Conservation (phyloP, 2,113 vertebrate genomes). For the Urocynchramus pylzowi region DNA sequence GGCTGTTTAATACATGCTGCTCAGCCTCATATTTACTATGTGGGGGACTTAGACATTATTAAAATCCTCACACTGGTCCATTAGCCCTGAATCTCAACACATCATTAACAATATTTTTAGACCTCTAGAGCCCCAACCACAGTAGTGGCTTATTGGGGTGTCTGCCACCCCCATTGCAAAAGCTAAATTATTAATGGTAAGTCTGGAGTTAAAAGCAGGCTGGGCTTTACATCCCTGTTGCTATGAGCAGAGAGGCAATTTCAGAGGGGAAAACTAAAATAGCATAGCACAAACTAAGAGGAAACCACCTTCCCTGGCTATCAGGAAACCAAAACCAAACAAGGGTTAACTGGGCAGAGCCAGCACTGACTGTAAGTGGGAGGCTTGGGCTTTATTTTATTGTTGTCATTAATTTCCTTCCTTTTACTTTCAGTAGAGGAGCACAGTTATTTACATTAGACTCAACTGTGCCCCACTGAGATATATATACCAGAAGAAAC, state of each 20-base stretch:
- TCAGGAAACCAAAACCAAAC: slow-evolving; percentile 2
- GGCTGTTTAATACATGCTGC: background rate
- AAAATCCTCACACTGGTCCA: background rate
- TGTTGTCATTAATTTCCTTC: slow-evolving; percentile 47
- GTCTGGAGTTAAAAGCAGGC: background rate
- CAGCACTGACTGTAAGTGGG: background rate
- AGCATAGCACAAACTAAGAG: background rate
- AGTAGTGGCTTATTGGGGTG: background rate
- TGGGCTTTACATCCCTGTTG: background rate
- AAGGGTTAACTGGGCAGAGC: slow-evolving; percentile 36
- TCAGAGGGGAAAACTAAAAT: background rate
- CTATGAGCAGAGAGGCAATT: background rate
- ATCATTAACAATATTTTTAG: background rate
- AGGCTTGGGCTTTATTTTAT: slow-evolving; percentile 26
- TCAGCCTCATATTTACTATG: background rate
- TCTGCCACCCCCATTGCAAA: background rate
- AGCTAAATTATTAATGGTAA: background rate
- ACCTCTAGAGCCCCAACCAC: background rate
- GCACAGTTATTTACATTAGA: background rate
- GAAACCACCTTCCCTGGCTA: background rate
- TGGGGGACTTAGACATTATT: background rate
- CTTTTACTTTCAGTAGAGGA: slow-evolving; percentile 44
- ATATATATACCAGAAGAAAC: background rate
- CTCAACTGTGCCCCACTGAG: background rate
- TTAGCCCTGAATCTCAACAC: background rate